Conservation (phyloP, 2,113 vertebrate genomes). For the Nyctereutes procyonoides region DNA sequence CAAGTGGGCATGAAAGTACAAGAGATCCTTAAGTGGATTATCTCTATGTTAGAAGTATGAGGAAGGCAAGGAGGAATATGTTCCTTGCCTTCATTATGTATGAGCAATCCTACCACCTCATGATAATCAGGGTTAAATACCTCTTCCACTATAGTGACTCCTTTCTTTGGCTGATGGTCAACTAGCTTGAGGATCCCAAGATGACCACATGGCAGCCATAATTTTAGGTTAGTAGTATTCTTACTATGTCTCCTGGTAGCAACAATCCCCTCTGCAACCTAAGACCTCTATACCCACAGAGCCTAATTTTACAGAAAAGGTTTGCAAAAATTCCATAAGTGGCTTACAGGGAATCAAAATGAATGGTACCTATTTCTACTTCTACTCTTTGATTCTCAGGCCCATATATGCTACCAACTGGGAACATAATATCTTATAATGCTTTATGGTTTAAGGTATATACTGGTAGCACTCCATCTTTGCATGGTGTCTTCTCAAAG, state of each 20-base stretch:
- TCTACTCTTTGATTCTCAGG: background rate
- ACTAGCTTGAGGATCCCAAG: background rate
- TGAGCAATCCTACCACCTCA: background rate
- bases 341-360: background rate
- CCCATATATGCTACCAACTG: background rate
- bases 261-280: background rate
- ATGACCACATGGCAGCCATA: background rate
- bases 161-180: background rate
- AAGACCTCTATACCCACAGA: background rate
- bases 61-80: too few species aligned
- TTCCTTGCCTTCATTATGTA: background rate
- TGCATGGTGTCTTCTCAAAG: background rate
- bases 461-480: background rate
- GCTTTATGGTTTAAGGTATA: background rate
- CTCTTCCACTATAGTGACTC: background rate
- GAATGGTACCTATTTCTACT: background rate
- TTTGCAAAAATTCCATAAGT: background rate
- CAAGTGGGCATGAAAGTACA: background rate
- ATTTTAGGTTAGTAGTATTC: background rate
- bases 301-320: background rate
- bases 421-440: background rate
- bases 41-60: background rate
- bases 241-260: background rate
- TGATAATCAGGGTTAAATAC: background rate
- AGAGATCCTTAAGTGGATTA: background rate